Conservation (phyloP, 2,113 vertebrate species). For the Trichechus manatus region DNA sequence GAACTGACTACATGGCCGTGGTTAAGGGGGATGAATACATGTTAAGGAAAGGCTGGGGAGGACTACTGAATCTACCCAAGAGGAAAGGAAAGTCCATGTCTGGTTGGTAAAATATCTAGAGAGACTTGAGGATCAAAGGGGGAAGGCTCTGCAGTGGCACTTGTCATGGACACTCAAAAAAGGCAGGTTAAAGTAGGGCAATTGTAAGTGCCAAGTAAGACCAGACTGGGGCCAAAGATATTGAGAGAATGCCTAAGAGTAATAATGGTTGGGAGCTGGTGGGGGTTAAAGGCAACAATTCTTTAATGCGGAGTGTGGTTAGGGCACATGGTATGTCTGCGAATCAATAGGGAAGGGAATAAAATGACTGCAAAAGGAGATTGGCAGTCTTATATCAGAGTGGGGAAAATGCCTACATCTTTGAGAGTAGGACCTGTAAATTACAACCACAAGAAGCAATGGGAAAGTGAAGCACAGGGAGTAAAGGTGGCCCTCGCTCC, state of each 20-base stretch:
- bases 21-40: not conserved
- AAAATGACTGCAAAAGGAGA: not conserved
- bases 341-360: not conserved
- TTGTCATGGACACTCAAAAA: not conserved
- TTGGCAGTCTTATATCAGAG: not conserved
- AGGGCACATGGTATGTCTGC: too few relatives aligned
- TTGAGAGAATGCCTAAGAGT: not conserved
- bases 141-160: not conserved
- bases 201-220: not conserved
- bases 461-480: not conserved
- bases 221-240: not conserved
- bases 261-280: too few relatives aligned
- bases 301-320: not conserved
- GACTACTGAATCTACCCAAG: not conserved
- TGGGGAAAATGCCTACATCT: not conserved
- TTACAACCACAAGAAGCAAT: fast-evolving
- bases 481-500: not conserved
- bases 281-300: too few relatives aligned
- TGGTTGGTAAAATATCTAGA: not conserved
- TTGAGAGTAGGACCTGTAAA: not conserved
- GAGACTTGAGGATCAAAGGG: not conserved
- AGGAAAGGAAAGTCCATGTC: not conserved
- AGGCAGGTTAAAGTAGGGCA: not conserved
- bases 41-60: not conserved
- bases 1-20: not conserved